A percentile compares a stretch with the other conserved stretches of the same genome.
These are phyloP conservation scores for Heteropelma amictum DNA, from an alignment of 2,888 invertebrate genomes.

Conservation along the genomic window DNA sequence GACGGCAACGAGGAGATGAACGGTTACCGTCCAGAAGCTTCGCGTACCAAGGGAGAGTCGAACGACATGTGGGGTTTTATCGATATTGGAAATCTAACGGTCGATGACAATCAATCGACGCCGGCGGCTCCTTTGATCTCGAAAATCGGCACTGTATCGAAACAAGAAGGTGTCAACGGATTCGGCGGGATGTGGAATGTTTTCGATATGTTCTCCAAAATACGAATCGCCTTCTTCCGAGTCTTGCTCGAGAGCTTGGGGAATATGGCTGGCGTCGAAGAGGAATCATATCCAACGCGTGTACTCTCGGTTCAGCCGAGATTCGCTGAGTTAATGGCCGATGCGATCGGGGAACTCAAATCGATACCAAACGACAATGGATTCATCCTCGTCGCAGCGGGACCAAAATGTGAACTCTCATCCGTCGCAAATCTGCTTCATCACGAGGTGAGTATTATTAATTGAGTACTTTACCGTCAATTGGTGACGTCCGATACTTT, in stretches of 20 bases:
- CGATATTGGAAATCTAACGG: slow-evolving; percentile 39
- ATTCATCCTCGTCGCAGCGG: slow-evolving; percentile 63
- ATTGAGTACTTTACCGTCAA: not conserved
- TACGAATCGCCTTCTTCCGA: slow-evolving; percentile 64
- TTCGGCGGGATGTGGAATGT: slow-evolving; percentile 62
- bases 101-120: slow-evolving; percentile 7
- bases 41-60: slow-evolving; percentile 20
- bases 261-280: slow-evolving; percentile 32
- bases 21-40: slow-evolving; percentile 22
- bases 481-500: too few species aligned
- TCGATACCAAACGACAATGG: slow-evolving; percentile 61
- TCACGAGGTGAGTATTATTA: slow-evolving; percentile 57
- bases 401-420: slow-evolving; percentile 54
- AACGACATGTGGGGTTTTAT: slow-evolving; percentile 41
- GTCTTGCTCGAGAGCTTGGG: slow-evolving; percentile 64
- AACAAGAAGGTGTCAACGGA: slow-evolving; percentile 26
- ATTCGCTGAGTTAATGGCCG: slow-evolving; percentile 57
- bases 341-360: slow-evolving; percentile 60
- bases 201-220: slow-evolving; percentile 64
- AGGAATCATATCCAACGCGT: slow-evolving; percentile 43
- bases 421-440: slow-evolving; percentile 58
- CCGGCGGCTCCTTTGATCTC: not conserved
- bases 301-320: slow-evolving; percentile 40
- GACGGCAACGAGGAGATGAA: slow-evolving; percentile 43
- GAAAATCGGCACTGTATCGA: not conserved